Evolutionary conservation across 2,888 invertebrate species (phyloP).

Genomic region (Drosophila helvetica): DNA sequence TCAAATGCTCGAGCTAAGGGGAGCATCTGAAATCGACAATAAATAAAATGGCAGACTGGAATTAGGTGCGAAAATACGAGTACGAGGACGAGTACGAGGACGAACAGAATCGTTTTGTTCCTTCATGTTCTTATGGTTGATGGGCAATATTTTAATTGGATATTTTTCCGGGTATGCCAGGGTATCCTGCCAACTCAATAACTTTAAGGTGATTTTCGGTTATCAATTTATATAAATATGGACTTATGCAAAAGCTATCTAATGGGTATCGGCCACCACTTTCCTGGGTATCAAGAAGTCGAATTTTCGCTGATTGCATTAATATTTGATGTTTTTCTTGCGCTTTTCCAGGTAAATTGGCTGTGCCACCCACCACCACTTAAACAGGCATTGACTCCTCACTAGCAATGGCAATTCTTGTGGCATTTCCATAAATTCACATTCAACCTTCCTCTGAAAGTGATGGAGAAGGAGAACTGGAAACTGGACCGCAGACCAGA

Average conservation of each 20-base stretch:
- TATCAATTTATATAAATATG: too few relatives aligned
- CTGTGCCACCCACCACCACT: too few relatives aligned
- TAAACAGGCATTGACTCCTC: background rate
- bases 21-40: conserved; percentile 37
- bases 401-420: conserved; percentile 35
- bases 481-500: background rate
- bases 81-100: background rate
- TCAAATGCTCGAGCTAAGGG: conserved; percentile 26
- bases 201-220: too few relatives aligned
- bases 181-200: too few relatives aligned
- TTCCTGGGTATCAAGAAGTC: background rate
- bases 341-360: conserved; percentile 26
- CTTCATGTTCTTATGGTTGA: background rate
- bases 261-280: too few relatives aligned
- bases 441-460: conserved; percentile 14
- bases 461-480: background rate
- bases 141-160: background rate
- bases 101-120: background rate
- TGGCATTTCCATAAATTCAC: conserved; percentile 55
- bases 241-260: too few relatives aligned
- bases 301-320: background rate
- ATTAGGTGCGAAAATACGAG: conserved; percentile 31
- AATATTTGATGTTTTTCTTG: conserved; percentile 1
- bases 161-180: too few relatives aligned
- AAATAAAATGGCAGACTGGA: conserved; percentile 40